Evolutionary conservation across 2,888 invertebrate genomes (phyloP).

Genomic region (Sympetrum striolatum): DNA sequence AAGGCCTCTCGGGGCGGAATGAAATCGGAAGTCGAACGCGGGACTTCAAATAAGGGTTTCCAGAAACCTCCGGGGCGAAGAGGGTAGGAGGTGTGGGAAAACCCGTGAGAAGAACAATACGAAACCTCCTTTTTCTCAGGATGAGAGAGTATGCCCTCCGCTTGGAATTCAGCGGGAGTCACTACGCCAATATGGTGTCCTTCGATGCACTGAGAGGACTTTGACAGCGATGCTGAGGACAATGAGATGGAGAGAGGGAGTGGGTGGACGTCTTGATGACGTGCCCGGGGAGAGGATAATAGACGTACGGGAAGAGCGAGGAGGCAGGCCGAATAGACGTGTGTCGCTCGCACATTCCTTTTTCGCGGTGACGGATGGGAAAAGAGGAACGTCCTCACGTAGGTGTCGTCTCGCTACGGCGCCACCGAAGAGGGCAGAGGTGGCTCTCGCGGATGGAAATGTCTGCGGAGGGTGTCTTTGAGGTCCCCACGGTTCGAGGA

Average conservation of each 20-base stretch:
- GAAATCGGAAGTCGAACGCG: neutral
- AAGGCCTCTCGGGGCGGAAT: neutral
- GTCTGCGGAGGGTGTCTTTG: neutral
- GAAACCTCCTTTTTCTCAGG: neutral
- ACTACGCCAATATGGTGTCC: neutral
- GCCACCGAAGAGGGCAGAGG: neutral
- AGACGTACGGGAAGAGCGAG: neutral
- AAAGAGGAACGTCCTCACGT: neutral
- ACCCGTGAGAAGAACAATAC: neutral
- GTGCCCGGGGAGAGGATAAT: slow-evolving; percentile 1
- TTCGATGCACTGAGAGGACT: slow-evolving; percentile 38
- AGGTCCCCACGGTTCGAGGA: neutral
- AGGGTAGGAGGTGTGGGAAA: neutral
- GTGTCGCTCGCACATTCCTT: neutral
- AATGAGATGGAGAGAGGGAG: slow-evolving; percentile 22
- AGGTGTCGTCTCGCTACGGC: neutral
- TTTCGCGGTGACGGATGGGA: neutral
- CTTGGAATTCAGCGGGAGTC: slow-evolving; percentile 13
- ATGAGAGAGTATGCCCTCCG: neutral
- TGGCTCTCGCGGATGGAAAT: neutral
- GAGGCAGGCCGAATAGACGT: neutral
- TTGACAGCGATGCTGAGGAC: slow-evolving; percentile 33
- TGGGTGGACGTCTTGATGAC: slow-evolving; percentile 33
- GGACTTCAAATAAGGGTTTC: neutral
- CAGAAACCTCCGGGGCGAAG: neutral